Evolutionary conservation across 2,888 invertebrate genomes (phyloP).

Genomic region (Drosophila cyrtoloma): DNA sequence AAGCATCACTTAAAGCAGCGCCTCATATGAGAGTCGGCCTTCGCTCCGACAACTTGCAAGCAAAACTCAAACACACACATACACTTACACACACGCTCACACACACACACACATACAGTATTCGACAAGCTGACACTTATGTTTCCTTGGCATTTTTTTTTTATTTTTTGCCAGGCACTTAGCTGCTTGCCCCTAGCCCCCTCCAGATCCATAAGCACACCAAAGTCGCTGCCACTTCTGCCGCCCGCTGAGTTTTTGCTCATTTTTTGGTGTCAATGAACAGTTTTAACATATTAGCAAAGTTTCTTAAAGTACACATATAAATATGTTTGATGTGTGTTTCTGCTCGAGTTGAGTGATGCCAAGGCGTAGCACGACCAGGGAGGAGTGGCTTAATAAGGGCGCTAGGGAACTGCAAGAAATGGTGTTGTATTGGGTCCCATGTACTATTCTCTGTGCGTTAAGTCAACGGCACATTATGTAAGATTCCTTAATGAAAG

Average conservation of each 20-base stretch:
- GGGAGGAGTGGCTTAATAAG: neutral
- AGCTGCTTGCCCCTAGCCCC: conserved; percentile 23
- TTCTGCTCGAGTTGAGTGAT: conserved; percentile 31
- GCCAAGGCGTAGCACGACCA: conserved; percentile 3
- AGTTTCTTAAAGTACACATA: conserved; percentile 79
- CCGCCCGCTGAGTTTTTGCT: conserved; percentile 58
- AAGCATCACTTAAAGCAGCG: conserved; percentile 40
- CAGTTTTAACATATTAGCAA: conserved; percentile 82
- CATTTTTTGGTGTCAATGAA: conserved; percentile 81
- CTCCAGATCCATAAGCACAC: neutral
- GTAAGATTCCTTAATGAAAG: conserved; percentile 54
- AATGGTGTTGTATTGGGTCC: conserved; percentile 1
- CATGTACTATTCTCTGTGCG: conserved; percentile 25
- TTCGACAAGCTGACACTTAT: conserved; percentile 55
- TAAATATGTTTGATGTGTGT: conserved; percentile 76
- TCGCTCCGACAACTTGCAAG: conserved; percentile 39
- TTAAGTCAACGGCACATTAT: conserved; percentile 58
- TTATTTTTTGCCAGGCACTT: conserved; percentile 31
- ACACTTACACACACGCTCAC: conserved; percentile 14
- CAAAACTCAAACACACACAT: conserved; percentile 50
- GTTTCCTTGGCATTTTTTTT: conserved; percentile 56
- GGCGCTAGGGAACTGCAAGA: neutral
- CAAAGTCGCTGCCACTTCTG: conserved; percentile 13
- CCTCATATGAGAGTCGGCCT: conserved; percentile 52
- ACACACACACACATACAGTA: conserved; percentile 11